Evolutionary conservation across 2,797 vertebrate species (phyloP).

Genomic region (Sebastes reedi): DNA sequence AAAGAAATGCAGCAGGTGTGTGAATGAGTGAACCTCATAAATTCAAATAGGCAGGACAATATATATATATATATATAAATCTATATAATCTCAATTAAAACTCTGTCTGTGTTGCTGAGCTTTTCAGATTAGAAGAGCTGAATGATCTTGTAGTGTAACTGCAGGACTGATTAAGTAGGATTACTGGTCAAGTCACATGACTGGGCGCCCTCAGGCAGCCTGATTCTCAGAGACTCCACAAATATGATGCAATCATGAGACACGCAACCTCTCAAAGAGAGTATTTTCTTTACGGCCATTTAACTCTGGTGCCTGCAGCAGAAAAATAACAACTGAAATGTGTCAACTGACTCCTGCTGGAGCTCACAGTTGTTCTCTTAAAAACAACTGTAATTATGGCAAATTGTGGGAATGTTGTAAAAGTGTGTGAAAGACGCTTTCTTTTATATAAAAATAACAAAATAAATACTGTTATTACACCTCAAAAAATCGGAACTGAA

Average conservation of each 20-base stretch:
- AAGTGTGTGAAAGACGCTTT: not conserved
- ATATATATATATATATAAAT: not conserved
- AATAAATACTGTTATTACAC: not conserved
- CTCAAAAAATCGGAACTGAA: not conserved
- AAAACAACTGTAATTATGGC: not conserved
- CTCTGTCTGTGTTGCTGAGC: not conserved
- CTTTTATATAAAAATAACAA: not conserved
- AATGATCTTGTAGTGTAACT: constrained; percentile 4
- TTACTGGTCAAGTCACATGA: constrained; percentile 35
- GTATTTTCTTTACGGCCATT: not conserved
- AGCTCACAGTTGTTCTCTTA: not conserved
- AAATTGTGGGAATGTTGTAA: not conserved
- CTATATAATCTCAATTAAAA: not conserved
- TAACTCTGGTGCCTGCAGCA: not conserved
- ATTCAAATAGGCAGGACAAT: not conserved
- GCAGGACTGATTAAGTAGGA: constrained; percentile 26
- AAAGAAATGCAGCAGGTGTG: not conserved
- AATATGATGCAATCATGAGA: constrained; percentile 5
- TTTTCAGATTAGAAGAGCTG: not conserved
- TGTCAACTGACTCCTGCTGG: not conserved
- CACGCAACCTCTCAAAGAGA: not conserved
- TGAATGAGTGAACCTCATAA: not conserved
- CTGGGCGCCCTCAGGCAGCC: not conserved
- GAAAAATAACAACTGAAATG: not conserved
- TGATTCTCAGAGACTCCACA: not conserved